A percentile compares a stretch with the other conserved stretches of the same genome.
These are phyloP conservation scores for Fukomys damarensis DNA, from an alignment of 2,113 vertebrate species.

Conservation along the genomic window DNA sequence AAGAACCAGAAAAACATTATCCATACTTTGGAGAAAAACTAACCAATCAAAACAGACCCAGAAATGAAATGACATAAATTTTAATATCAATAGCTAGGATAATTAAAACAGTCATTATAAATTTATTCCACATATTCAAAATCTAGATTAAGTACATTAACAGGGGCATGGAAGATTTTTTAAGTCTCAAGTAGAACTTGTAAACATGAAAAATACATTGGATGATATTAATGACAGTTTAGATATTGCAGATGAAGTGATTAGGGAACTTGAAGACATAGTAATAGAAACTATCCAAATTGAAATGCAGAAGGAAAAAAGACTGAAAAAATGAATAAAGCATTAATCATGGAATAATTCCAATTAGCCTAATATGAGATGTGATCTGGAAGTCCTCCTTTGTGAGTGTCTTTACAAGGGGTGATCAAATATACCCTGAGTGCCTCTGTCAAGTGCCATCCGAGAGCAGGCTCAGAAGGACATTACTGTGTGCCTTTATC, in stretches of 20 bases:
- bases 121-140: neutral
- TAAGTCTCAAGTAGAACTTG: conserved; percentile 10
- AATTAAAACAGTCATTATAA: conserved; percentile 8
- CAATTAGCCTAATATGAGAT: neutral
- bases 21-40: conserved; percentile 7
- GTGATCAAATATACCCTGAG: neutral
- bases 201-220: conserved; percentile 12
- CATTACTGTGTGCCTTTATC: neutral
- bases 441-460: neutral
- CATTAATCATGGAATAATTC: conserved; percentile 21
- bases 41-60: neutral
- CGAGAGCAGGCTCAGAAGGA: neutral
- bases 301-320: conserved; percentile 27
- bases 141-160: neutral
- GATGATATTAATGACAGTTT: neutral
- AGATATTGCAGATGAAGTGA: neutral
- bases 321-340: conserved; percentile 3
- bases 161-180: neutral
- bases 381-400: neutral
- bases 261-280: neutral
- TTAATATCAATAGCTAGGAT: neutral
- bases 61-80: neutral
- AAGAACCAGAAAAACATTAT: neutral
- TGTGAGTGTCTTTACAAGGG: neutral
- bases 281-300: neutral